phyloP scores from a whole-genome alignment of 2,888 invertebrate genomes.

The Octodonta nipae region DNA sequence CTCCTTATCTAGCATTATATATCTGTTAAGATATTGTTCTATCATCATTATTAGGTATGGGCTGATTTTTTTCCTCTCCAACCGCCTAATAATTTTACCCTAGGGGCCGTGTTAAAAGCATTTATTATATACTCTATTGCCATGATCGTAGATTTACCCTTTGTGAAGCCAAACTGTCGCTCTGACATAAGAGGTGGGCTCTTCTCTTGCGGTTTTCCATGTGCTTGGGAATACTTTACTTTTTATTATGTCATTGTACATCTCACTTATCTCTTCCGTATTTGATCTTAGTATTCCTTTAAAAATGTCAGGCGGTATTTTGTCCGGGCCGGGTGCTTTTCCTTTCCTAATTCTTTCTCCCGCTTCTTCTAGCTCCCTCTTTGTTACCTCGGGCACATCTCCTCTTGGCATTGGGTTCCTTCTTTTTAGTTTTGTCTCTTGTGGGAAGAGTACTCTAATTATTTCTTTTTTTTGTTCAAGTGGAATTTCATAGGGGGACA shows the following conservation, averaged over 20 bases:
- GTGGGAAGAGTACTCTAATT: slow-evolving; percentile 3
- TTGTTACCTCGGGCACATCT: background rate
- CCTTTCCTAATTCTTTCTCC: too few species aligned
- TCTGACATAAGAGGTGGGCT: too few species aligned
- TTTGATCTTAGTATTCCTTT: background rate
- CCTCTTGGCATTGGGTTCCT: background rate
- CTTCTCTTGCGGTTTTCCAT: too few species aligned
- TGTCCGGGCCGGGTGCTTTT: slow-evolving; percentile 3
- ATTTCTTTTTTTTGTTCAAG: background rate
- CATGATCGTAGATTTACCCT: slow-evolving; percentile 2
- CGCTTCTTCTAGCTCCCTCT: background rate
- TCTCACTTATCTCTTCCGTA: too few species aligned
- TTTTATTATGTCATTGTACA: too few species aligned
- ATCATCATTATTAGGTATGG: background rate
- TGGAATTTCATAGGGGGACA: background rate
- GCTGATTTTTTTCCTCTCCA: background rate
- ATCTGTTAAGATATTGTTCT: slow-evolving; percentile 1
- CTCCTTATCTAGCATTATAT: background rate
- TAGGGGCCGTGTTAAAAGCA: slow-evolving; percentile 4
- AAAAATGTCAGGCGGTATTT: background rate
- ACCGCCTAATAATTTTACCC: background rate
- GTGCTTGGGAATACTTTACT: too few species aligned
- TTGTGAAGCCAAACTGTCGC: slow-evolving; percentile 3
- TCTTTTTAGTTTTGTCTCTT: background rate
- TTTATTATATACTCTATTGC: slow-evolving; percentile 3